These are phyloP conservation scores for Diaperis boleti DNA, from an alignment of 2,888 invertebrate genomes.

Conservation along the genomic window DNA sequence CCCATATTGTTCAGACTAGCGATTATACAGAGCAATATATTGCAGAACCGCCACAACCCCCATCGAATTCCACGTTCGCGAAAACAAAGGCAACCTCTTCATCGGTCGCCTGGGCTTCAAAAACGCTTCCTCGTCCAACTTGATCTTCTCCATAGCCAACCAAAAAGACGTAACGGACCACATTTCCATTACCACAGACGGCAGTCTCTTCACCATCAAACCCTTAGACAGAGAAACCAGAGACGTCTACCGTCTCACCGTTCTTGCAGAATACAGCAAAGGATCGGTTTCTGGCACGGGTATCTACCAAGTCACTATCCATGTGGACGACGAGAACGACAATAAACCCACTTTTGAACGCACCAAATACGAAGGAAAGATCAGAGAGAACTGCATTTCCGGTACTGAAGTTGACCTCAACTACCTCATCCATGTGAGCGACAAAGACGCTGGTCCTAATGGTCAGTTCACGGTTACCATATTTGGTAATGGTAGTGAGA, in stretches of 20 bases:
- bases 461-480: slow-evolving; percentile 77
- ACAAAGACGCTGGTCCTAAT: slow-evolving; percentile 78
- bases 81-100: slow-evolving; percentile 79
- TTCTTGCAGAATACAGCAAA: slow-evolving; percentile 82
- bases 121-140: slow-evolving; percentile 59
- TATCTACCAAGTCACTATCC: slow-evolving; percentile 83
- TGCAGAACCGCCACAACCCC: slow-evolving; percentile 76
- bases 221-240: slow-evolving; percentile 83
- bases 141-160: slow-evolving; percentile 84
- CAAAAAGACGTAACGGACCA: slow-evolving; percentile 85
- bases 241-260: slow-evolving; percentile 80
- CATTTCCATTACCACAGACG: slow-evolving; percentile 83
- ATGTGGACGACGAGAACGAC: slow-evolving; percentile 89
- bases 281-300: slow-evolving; percentile 74
- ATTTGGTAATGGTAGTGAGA: slow-evolving; percentile 80
- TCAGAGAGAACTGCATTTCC: slow-evolving; percentile 81
- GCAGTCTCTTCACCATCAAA: slow-evolving; percentile 81
- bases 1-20: too few relatives aligned
- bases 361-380: slow-evolving; percentile 78
- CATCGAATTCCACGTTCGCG: slow-evolving; percentile 80
- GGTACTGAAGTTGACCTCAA: slow-evolving; percentile 79
- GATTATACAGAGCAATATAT: too few relatives aligned
- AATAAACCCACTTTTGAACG: slow-evolving; percentile 85
- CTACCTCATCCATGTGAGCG: slow-evolving; percentile 77
- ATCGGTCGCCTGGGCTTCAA: slow-evolving; percentile 79